These are phyloP conservation scores for Enoplolaimus lenunculus DNA, from an alignment of 2,888 invertebrate species.

Conservation along the genomic window DNA sequence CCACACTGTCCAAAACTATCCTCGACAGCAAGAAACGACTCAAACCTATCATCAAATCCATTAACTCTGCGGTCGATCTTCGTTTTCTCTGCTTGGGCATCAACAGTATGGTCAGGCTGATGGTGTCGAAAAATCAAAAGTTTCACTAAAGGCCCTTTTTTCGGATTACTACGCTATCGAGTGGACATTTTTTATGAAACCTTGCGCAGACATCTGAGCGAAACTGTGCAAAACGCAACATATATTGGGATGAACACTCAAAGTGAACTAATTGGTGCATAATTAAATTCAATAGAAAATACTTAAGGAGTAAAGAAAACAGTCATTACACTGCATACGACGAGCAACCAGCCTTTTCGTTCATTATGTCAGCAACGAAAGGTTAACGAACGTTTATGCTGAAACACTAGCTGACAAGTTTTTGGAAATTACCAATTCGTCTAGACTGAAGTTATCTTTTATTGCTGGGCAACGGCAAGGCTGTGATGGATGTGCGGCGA, in stretches of 20 bases:
- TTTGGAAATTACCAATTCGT: no score
- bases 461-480: slow-evolving; percentile 18
- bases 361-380: no score
- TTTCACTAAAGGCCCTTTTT: slow-evolving; percentile 34
- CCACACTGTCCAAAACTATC: no score
- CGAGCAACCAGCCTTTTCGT: no score
- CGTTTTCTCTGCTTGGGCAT: background rate
- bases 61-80: background rate
- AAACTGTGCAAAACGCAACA: slow-evolving; percentile 26
- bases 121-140: background rate
- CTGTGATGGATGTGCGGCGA: slow-evolving; percentile 34
- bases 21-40: slow-evolving; percentile 10
- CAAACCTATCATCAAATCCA: background rate
- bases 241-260: no score
- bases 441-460: no score
- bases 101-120: background rate
- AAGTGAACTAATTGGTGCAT: no score
- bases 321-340: no score
- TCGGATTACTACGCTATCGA: slow-evolving; percentile 31
- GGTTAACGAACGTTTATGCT: no score
- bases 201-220: slow-evolving; percentile 26
- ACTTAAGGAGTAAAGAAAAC: no score
- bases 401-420: no score
- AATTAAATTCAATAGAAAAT: no score
- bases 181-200: slow-evolving; percentile 30